phyloP scores from a whole-genome alignment of 2,888 invertebrate genomes.

The Papilio protenor region DNA sequence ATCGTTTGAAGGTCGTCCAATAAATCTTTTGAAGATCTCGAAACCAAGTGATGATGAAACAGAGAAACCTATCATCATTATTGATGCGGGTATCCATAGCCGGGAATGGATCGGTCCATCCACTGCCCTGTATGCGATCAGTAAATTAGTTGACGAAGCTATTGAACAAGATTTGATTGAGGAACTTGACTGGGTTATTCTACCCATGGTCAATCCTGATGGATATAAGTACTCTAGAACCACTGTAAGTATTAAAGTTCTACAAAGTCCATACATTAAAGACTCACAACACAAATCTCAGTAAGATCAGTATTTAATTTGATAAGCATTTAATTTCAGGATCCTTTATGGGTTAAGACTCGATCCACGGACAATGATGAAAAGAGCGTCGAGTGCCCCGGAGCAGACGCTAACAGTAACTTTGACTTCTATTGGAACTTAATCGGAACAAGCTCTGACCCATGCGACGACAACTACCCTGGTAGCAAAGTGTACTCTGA shows the following conservation, averaged over 20 bases:
- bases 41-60: conserved; percentile 43
- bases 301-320: not conserved
- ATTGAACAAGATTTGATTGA: conserved; percentile 81
- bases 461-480: conserved; percentile 85
- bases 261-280: not conserved
- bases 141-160: conserved; percentile 85
- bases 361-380: conserved; percentile 75
- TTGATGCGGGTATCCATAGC: conserved; percentile 86
- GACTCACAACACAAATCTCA: not conserved
- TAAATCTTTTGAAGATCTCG: conserved; percentile 46
- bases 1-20: conserved; percentile 44
- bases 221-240: conserved; percentile 86
- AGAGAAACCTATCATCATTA: conserved; percentile 82
- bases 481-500: conserved; percentile 87
- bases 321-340: conserved; percentile 65
- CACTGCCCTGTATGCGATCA: conserved; percentile 86
- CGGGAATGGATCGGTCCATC: conserved; percentile 90
- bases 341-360: conserved; percentile 88
- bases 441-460: conserved; percentile 80
- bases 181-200: conserved; percentile 86
- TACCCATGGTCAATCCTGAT: conserved; percentile 89
- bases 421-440: conserved; percentile 89
- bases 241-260: conserved; percentile 61
- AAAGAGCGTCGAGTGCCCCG: conserved; percentile 78
- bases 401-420: conserved; percentile 91